These are phyloP conservation scores for Oxytorus armatus DNA, from an alignment of 2,888 invertebrate species.

Conservation along the genomic window DNA sequence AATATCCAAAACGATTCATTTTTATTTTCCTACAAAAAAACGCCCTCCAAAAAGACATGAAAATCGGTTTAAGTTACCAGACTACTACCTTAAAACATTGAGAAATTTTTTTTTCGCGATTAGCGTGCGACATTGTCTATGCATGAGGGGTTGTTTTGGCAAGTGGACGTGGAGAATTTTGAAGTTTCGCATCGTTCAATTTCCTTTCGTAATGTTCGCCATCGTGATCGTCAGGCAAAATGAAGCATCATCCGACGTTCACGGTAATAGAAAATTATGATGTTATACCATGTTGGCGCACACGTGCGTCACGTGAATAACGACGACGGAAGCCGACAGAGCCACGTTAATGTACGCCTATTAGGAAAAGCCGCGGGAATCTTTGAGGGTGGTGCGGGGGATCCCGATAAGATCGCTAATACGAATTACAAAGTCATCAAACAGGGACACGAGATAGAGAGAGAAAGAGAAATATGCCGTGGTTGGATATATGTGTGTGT, in stretches of 20 bases:
- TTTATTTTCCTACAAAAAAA: too few relatives aligned
- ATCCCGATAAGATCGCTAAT: slow-evolving; percentile 72
- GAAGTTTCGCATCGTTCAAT: not conserved
- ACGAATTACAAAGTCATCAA: slow-evolving; percentile 73
- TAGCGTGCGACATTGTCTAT: not conserved
- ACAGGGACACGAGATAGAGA: slow-evolving; percentile 34
- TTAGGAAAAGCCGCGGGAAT: slow-evolving; percentile 60
- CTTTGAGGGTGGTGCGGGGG: slow-evolving; percentile 25
- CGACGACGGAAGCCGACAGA: slow-evolving; percentile 1
- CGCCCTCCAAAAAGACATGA: too few relatives aligned
- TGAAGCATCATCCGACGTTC: slow-evolving; percentile 1
- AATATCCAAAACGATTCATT: too few relatives aligned
- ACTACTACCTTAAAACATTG: too few relatives aligned
- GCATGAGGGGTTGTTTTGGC: too few relatives aligned
- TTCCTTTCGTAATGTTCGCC: slow-evolving; percentile 1
- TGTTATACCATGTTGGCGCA: slow-evolving; percentile 32
- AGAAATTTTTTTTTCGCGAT: not conserved
- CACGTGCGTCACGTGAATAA: not conserved
- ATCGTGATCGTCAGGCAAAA: slow-evolving; percentile 14
- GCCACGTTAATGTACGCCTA: slow-evolving; percentile 67
- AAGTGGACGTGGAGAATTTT: not conserved
- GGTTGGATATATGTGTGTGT: slow-evolving; percentile 1
- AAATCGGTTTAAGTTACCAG: too few relatives aligned
- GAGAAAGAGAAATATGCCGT: not conserved
- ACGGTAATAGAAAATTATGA: slow-evolving; percentile 63